Conservation (phyloP, 2,113 vertebrate genomes). For the Menidia beryllina region DNA sequence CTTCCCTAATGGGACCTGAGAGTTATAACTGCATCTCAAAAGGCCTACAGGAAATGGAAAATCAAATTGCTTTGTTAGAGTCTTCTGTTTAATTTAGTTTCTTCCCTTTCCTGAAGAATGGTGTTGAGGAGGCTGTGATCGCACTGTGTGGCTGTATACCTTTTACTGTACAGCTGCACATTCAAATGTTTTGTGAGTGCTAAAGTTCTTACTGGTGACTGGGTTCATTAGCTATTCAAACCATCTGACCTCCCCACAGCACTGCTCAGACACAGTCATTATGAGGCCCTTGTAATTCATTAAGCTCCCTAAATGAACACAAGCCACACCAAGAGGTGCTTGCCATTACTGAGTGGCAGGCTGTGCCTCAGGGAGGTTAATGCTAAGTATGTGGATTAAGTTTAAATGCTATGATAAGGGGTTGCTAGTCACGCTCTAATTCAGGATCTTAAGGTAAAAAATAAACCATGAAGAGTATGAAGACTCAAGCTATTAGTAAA, state of each 20-base stretch:
- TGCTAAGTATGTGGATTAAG: conserved; percentile 45
- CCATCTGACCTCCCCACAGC: conserved; percentile 69
- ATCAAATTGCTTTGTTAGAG: conserved; percentile 80
- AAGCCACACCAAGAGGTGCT: conserved; percentile 52
- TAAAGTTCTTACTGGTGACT: conserved; percentile 58
- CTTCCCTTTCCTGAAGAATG: conserved; percentile 21
- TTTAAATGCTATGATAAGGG: conserved; percentile 45
- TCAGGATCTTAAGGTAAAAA: background rate
- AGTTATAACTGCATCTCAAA: conserved; percentile 77
- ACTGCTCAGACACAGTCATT: conserved; percentile 67
- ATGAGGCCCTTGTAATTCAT: conserved; percentile 77
- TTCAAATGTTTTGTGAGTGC: conserved; percentile 49
- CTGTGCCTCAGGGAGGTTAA: conserved; percentile 57
- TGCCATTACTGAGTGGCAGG: conserved; percentile 50
- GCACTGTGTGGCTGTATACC: conserved; percentile 23
- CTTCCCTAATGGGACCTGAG: conserved; percentile 74
- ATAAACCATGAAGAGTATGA: background rate
- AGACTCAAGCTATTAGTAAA: background rate
- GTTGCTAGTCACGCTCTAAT: conserved; percentile 15
- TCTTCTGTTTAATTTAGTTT: conserved; percentile 63
- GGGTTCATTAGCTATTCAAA: conserved; percentile 74
- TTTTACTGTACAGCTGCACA: conserved; percentile 18
- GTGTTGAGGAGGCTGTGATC: conserved; percentile 15
- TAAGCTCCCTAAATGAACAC: conserved; percentile 75
- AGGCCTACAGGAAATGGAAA: conserved; percentile 83